phyloP scores from a whole-genome alignment of 1,140 invertebrate genomes.

The Pogonomyrmex barbatus region DNA sequence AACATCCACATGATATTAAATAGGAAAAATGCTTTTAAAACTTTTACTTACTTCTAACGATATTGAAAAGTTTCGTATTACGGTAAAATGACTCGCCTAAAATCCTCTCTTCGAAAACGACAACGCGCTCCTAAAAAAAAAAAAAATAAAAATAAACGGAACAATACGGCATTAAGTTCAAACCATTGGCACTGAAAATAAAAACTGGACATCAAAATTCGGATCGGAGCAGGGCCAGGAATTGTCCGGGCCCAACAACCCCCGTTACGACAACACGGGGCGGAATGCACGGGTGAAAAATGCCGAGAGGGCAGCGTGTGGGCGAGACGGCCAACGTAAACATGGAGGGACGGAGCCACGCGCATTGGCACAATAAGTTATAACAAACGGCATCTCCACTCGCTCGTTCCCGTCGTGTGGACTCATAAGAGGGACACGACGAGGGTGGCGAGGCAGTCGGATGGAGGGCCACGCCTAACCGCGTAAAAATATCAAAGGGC shows the following conservation, averaged over 20 bases:
- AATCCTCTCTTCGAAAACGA: neutral
- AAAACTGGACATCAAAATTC: conserved; percentile 45
- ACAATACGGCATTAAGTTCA: neutral
- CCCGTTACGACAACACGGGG: conserved; percentile 44
- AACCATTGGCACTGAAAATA: conserved; percentile 11
- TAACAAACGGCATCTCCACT: conserved; percentile 73
- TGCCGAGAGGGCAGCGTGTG: conserved; percentile 45
- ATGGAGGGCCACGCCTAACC: conserved; percentile 74
- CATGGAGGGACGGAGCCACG: conserved; percentile 67
- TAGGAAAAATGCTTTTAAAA: neutral
- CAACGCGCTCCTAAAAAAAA: neutral
- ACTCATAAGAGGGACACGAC: conserved; percentile 3
- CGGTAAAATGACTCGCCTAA: neutral
- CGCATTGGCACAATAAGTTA: conserved; percentile 76
- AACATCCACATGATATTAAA: neutral
- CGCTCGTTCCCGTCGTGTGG: conserved; percentile 45
- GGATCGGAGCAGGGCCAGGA: neutral
- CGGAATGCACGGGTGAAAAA: conserved; percentile 38
- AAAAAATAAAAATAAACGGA: conserved; percentile 1
- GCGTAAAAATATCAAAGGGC: conserved; percentile 78
- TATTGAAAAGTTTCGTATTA: neutral
- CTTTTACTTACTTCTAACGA: neutral
- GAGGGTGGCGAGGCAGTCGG: conserved; percentile 36
- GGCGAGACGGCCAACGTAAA: conserved; percentile 72
- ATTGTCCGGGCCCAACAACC: conserved; percentile 2